Evolutionary conservation across 2,888 invertebrate genomes (phyloP), one percentile per base, ranked within the genome.

Genomic region (Trissolcus japonicus): DNA sequence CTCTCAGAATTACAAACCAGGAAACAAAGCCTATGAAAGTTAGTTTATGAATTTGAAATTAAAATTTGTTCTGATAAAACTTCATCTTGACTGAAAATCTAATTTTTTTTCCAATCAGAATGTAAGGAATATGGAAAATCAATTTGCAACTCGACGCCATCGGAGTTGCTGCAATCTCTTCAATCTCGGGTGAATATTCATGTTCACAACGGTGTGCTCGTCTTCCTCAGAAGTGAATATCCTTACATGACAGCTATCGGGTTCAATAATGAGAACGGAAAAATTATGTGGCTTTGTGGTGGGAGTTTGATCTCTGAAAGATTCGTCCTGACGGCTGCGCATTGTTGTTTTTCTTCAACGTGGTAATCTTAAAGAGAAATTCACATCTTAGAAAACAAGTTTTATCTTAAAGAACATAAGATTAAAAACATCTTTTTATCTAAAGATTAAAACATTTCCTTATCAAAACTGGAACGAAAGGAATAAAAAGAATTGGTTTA

Each of bases 261-360:
- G 13, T 87, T 67, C 43, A 55, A 80, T n/a, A 46, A 0, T 0
- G 0, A 0, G 0, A 4, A n/a, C 0, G n/a, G 11, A 0, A 59
- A 43, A 1, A 90, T 90, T 73, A 81, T 85, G 7, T 92, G 92
- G 90, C 84, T 84, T 14, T 94, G 94, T 80, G 94, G 94, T 0
- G 94, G 94, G 0, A 91, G 92, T 11, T 88, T 94, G 2, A 91
- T 94, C 76, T 92, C 92, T 69, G 83, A 92, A 0, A 88, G 90
- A 3, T 93, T 91, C 84, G 91, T 94, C 46, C 85, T 94, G 2
- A 93, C 93, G 0, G 94, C 94, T 0, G 94, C 92, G 0, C 94
- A 94, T 86, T 94, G 94, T 81, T 83, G 61, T 9, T 78, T 25
- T 46, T 59, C 71, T 0, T 1, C 13, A 14, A 50, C 43, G n/a